Evolutionary conservation across 2,113 vertebrate genomes (phyloP).

Genomic region (Dicaeum eximium): DNA sequence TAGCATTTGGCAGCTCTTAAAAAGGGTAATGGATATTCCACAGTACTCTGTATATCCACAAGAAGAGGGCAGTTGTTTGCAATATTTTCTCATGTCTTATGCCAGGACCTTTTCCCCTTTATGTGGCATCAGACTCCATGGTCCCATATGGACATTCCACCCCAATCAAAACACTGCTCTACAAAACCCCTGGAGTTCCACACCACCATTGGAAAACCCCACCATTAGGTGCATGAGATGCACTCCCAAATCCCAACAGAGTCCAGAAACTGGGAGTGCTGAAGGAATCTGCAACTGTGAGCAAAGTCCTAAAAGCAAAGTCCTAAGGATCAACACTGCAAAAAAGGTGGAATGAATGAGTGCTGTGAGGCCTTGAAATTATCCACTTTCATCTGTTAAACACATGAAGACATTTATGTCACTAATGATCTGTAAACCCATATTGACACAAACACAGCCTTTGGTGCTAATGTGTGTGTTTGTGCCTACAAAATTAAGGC

Average conservation of each 20-base stretch:
- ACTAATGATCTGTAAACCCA: not conserved
- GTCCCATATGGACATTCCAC: not conserved
- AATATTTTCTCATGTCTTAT: not conserved
- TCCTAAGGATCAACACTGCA: fast-evolving
- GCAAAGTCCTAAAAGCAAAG: not conserved
- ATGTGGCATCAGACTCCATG: not conserved
- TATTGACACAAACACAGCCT: not conserved
- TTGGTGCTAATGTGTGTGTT: not conserved
- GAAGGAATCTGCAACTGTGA: not conserved
- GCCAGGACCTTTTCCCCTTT: not conserved
- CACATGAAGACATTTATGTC: not conserved
- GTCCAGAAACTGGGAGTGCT: not conserved
- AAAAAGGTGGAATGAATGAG: not conserved
- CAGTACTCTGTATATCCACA: not conserved
- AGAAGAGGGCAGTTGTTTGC: not conserved
- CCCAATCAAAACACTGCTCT: not conserved
- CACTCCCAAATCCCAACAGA: not conserved
- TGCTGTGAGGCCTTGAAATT: not conserved
- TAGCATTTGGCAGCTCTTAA: not conserved
- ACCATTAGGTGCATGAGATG: fast-evolving
- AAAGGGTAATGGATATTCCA: not conserved
- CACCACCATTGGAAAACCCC: not conserved
- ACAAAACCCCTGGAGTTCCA: not conserved
- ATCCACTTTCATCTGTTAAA: not conserved
- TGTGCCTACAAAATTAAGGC: not conserved